Percentiles rank a stretch among this genome's conserved stretches.
phyloP scores from a whole-genome alignment of 2,888 invertebrate species.

The Apamea anceps region DNA sequence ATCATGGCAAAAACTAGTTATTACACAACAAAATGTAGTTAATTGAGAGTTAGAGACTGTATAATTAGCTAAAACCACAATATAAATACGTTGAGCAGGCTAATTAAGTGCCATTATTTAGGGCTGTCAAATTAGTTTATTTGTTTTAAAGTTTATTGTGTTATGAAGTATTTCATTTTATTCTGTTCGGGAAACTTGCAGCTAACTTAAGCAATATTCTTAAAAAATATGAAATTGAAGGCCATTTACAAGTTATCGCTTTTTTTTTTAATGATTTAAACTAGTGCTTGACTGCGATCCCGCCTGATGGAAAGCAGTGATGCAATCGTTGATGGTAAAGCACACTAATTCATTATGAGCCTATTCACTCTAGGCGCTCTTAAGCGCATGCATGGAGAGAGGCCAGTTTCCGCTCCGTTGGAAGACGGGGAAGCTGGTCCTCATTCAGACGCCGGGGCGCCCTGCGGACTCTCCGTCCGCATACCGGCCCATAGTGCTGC shows the following conservation, averaged over 20 bases:
- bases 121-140: neutral
- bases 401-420: no score
- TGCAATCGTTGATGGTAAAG: no score
- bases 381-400: no score
- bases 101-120: neutral
- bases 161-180: neutral
- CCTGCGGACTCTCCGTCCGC: no score
- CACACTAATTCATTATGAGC: no score
- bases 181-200: neutral
- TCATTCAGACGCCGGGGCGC: no score
- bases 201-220: neutral
- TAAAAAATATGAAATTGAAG: neutral
- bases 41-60: conserved; percentile 2
- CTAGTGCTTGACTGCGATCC: no score
- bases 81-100: neutral
- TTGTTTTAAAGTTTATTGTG: neutral
- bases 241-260: neutral
- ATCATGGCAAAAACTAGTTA: conserved; percentile 12
- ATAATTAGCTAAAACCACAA: neutral
- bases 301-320: no score
- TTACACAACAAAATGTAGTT: conserved; percentile 14
- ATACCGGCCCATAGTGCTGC: no score
- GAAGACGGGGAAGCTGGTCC: no score
- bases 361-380: no score
- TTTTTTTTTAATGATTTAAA: no score